Conservation (phyloP, 2,888 invertebrate genomes). For the Caenorhabditis sp. region DNA sequence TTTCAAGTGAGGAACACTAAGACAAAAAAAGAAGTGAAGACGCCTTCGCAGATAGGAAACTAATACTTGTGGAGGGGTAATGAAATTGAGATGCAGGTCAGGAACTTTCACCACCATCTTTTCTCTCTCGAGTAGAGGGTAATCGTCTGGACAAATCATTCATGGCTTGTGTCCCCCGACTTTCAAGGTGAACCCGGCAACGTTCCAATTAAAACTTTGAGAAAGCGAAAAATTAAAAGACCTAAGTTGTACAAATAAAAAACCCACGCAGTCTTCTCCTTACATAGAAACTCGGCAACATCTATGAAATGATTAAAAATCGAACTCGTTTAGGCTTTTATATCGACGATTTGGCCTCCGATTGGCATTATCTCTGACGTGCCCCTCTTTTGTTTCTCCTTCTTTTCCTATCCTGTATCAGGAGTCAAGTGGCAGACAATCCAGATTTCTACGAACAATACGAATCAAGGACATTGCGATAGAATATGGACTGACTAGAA, state of each 20-base stretch:
- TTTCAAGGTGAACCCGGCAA: constrained; percentile 14
- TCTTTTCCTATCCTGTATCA: constrained; percentile 39
- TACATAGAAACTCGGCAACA: not conserved
- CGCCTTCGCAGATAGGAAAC: not conserved
- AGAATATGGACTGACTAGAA: constrained; percentile 16
- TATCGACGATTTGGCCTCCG: constrained; percentile 29
- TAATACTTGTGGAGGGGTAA: constrained; percentile 30
- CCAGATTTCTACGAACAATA: constrained; percentile 46
- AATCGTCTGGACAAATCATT: constrained; percentile 25
- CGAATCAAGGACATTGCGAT: constrained; percentile 40
- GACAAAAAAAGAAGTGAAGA: too few species aligned
- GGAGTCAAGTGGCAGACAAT: constrained; percentile 47
- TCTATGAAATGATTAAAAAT: constrained; percentile 27
- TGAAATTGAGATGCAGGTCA: constrained; percentile 52
- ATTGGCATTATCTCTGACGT: constrained; percentile 52
- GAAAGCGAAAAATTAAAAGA: not conserved
- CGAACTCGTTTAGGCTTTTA: constrained; percentile 39
- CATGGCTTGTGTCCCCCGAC: constrained; percentile 2
- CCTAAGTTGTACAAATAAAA: too few species aligned
- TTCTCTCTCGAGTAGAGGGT: constrained; percentile 16
- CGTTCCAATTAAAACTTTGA: constrained; percentile 4
- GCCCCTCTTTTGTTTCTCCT: constrained; percentile 30
- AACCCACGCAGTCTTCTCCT: too few species aligned
- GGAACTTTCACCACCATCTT: constrained; percentile 37
- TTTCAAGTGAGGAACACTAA: too few species aligned